Base-by-base conservation (phyloP, 2,797 vertebrate species). In the Sebastes wilsoni region DNA sequence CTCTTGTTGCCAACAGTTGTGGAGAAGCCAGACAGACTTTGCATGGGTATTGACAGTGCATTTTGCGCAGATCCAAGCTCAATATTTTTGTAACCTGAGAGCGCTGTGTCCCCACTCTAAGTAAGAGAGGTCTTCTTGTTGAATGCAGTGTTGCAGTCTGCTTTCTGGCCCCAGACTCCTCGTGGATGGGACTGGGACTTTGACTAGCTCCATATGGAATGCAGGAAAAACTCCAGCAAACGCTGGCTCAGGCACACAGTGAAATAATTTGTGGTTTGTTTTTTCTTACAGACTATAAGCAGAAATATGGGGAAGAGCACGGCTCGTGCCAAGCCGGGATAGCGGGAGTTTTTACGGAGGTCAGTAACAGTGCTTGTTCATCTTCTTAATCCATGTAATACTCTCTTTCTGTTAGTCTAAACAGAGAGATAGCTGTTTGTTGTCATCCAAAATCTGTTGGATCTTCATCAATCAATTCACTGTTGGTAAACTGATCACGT, bases 311-410 rank as follows among this genome's bases (percentile, higher is more conserved):
- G n/a, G 98, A 99, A 92, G 99, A 99, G 88, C 99, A 99, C 0
- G 99, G 99, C 89, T 99, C 99, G 0, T 99, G 99, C 96, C 99
- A 99, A 94, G 99, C 98, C 0, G 99, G 99, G 80, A 99, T 98
- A 8, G 97, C 98, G 1, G 98, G 97, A 89, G 97, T 97, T 93
- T 98, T 99, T 91, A 97, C 95, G 0, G 97, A 99, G 97, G 99
- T 99, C 94, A 96, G 98, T 96, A 18, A 66, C 59, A 60, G n/a
- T 13, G 3, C 79, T 85, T 90, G 76, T 79, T 91, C 87, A 46
- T 91, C 90, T 78, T 84, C 66, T 66, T 79, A 42, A 42, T 42
- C 38, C 13, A 74, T 86, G 60, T 83, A 59, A 84, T 38, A 10
- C 61, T 66, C n/a, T 22, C 11, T 84, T 72, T 84, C 42, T 89